Base-by-base conservation (phyloP, 2,113 vertebrate genomes). In the Lepus americanus region DNA sequence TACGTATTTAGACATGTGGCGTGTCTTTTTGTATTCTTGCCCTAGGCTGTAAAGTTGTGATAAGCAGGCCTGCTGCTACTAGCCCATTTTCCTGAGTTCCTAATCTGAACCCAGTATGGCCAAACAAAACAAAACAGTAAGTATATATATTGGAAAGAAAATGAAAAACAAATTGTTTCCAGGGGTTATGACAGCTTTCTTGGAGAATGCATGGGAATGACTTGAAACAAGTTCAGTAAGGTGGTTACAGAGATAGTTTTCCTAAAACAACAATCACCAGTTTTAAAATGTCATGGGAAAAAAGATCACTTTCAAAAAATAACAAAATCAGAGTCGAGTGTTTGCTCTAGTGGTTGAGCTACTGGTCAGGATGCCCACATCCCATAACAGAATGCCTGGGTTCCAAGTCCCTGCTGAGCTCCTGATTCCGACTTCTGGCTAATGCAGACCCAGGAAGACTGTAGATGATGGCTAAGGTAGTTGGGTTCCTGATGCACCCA, bases 1-100 rank as follows among this genome's bases (percentile, higher is more conserved):
- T 94, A 79, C 94, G 81, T 94, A 88, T 92, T 92, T 88, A 96
- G 33, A 88, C 16, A 82, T 73, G 85, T 8, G 70, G 7, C 11
- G 2, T 85, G 4, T 87, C 55, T 93, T 67, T 90, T 44, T 93
- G 51, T 92, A 86, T 63, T 89, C 49, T 72, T 87, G 13, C 23
- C 63, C 22, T 84, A 25, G 51, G 25, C 55, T 53, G 77, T 81
- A 9, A 93, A 91, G 63, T 90, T 89, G 59, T 78, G 82, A 94
- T 66, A 27, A 19, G 13, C 14, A 85, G 78, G 11, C 33, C 36
- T 90, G 14, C 39, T 94, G 51, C 67, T 53, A 22, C 11, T 13
- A 82, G 90, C 19, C 19, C 63, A 61, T 78, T 79, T 78, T 76
- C 36, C 77, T 82, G 17, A 95, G 74, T 29, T 92, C n/a, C 55